Conservation (phyloP, 2,113 vertebrate species). For the Nestor notabilis region DNA sequence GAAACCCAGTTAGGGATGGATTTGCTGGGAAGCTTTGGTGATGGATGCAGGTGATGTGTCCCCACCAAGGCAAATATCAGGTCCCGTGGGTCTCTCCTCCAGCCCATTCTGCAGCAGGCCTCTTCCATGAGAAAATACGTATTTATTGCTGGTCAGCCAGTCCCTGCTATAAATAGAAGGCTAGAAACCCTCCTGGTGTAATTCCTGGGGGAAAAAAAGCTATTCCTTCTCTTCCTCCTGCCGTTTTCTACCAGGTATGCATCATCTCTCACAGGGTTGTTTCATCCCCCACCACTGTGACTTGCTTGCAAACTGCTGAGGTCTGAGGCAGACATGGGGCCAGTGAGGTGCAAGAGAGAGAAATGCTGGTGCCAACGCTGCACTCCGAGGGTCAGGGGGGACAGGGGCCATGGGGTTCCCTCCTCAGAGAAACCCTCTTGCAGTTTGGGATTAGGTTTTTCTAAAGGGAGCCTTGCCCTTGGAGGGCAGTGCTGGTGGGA, state of each 20-base stretch:
- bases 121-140: neutral
- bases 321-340: neutral
- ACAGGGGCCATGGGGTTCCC: rapidly evolving
- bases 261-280: neutral
- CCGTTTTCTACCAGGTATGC: neutral
- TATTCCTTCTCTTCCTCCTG: neutral
- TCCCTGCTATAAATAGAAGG: slow-evolving; percentile 10
- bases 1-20: neutral
- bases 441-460: neutral
- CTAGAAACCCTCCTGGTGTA: neutral
- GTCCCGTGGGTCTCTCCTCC: neutral
- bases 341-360: neutral
- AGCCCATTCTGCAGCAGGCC: neutral
- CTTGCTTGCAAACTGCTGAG: neutral
- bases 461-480: neutral
- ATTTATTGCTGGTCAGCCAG: neutral
- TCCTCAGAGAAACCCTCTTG: neutral
- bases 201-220: neutral
- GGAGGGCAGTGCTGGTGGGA: neutral
- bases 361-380: rapidly evolving
- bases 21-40: neutral
- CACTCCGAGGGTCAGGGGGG: rapidly evolving
- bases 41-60: neutral
- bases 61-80: neutral
- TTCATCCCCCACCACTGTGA: neutral